Conservation (phyloP, 1,140 invertebrate genomes). For the Meloidogyne chitwoodi region DNA sequence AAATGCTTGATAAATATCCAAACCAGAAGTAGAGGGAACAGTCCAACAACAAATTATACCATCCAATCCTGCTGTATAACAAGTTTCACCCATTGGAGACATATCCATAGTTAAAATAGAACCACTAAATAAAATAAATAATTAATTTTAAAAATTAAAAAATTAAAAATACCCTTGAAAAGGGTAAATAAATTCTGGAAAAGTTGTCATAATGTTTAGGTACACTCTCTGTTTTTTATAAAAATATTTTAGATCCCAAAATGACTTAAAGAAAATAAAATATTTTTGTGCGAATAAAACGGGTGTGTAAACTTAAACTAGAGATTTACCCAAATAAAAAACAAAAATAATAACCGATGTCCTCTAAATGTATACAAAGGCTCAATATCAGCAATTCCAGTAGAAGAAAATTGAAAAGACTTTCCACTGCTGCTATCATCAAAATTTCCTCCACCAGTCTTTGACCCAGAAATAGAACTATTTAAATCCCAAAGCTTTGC, state of each 20-base stretch:
- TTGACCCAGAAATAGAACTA: conserved; percentile 58
- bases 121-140: conserved; percentile 63
- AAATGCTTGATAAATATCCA: conserved; percentile 95
- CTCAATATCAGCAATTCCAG: conserved; percentile 74
- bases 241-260: too few species aligned
- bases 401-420: not conserved
- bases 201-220: too few species aligned
- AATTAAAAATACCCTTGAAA: not conserved
- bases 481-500: conserved; percentile 94
- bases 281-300: too few species aligned
- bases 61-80: conserved; percentile 89
- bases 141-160: not conserved
- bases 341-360: conserved; percentile 66
- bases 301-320: too few species aligned
- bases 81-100: conserved; percentile 81
- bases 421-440: not conserved
- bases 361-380: conserved; percentile 94
- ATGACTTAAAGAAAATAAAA: too few species aligned
- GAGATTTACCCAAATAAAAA: too few species aligned
- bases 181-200: too few species aligned
- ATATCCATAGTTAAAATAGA: conserved; percentile 89
- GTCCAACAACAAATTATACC: conserved; percentile 91
- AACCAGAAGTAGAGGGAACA: conserved; percentile 78
- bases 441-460: not conserved
- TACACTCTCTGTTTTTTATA: too few species aligned